Base-by-base conservation (phyloP, 2,113 vertebrate genomes). In the Cairina moschata region DNA sequence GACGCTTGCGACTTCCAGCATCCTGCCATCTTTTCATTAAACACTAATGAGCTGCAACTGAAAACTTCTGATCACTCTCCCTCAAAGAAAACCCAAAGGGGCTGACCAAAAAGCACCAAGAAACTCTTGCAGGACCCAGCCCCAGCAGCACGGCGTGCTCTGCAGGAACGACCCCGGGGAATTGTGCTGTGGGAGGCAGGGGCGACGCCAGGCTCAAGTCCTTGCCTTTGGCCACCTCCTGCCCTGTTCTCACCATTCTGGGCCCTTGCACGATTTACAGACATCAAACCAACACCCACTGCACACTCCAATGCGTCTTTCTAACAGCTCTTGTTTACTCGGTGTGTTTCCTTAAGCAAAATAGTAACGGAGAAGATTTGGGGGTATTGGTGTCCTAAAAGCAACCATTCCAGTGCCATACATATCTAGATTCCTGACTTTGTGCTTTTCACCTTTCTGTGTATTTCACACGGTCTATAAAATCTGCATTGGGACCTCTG, bases 371-470 rank as follows among this genome's bases (percentile, higher is more conserved):
- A 54, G 54, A 34, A 15, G 42, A 32, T 8, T 16, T 1, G 14
- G 26, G 29, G 13, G 21, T 3, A n/a, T 65, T 69, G 42, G 3
- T 20, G 16, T 31, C 40, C 56, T 40, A 13, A 58, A 68, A 40
- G 32, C 1, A 17, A 20, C 29, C 56, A n/a, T 17, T 36, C 52
- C 44, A 48, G 8, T 50, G 54, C 26, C 38, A 23, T 23, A n/a
- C 6, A n/a, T 42, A 13, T 4, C 40, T 1, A 36, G 12, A 74
- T 62, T 50, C 16, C 32, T 0, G 6, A 48, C 13, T 22, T 23
- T 21, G 8, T 46, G 32, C 2, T 38, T 52, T 79, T n/a, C 1
- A 1, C 25, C 29, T 63, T 1, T 15, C 12, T 0, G 2, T 13
- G 7, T 44, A n/a, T 63, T 88, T 63, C 25, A 6, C 6, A 75